Evolutionary conservation across 2,797 vertebrate species (phyloP).

Genomic region (Macropus fuliginosus): DNA sequence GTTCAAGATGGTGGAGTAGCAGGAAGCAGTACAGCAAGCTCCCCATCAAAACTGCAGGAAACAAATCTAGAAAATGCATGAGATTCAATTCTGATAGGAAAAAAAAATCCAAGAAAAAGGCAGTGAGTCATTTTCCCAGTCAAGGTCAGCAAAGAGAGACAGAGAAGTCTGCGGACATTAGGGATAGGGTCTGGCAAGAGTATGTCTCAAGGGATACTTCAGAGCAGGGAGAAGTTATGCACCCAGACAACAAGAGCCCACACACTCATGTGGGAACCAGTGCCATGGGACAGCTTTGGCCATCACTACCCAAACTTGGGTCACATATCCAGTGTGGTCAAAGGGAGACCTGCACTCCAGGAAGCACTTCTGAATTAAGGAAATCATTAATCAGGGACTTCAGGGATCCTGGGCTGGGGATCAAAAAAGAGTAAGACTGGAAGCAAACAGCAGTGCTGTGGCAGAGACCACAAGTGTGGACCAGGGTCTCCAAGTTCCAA

Average conservation of each 20-base stretch:
- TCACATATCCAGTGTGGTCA: background rate
- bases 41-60: background rate
- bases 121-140: background rate
- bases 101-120: background rate
- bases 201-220: background rate
- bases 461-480: background rate
- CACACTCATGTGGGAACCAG: background rate
- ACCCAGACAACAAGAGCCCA: background rate
- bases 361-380: background rate
- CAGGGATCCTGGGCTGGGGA: background rate
- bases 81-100: background rate
- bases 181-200: background rate
- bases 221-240: background rate
- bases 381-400: background rate
- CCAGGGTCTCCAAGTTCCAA: background rate
- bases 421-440: background rate
- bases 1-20: background rate
- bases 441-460: background rate
- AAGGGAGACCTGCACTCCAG: background rate
- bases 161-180: background rate
- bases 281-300: background rate
- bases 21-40: background rate
- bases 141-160: background rate
- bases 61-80: background rate
- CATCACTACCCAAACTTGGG: background rate